Evolutionary conservation across 2,113 vertebrate genomes (phyloP).

Genomic region (Reinhardtius hippoglossoides): DNA sequence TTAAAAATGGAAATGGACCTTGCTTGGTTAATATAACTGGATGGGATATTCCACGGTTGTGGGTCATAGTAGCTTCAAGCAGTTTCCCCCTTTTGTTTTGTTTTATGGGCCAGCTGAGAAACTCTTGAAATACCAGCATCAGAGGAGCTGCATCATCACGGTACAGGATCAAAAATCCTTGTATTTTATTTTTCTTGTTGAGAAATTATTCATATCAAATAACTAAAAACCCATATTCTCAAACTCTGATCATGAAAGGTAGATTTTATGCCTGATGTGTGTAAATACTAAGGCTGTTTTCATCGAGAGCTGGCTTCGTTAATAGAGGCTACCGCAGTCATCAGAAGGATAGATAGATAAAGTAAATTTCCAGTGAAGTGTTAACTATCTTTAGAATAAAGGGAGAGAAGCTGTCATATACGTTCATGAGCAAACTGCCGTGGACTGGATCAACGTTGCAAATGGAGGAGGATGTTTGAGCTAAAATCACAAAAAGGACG

Average conservation of each 20-base stretch:
- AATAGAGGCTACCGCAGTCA: neutral
- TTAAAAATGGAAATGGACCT: neutral
- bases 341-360: neutral
- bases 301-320: no score
- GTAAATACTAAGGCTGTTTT: no score
- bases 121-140: neutral
- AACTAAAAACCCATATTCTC: no score
- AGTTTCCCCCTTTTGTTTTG: neutral
- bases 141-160: neutral
- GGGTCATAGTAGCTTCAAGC: neutral
- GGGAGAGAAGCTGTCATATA: no score
- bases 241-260: no score
- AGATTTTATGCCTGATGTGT: no score
- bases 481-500: neutral
- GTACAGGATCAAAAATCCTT: neutral
- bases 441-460: no score
- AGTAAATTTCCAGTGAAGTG: neutral
- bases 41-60: no score
- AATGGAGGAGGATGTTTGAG: no score
- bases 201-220: no score
- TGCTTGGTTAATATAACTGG: neutral
- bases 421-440: no score
- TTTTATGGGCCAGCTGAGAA: neutral
- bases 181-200: no score
- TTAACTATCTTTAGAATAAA: neutral